Evolutionary conservation across 2,888 invertebrate genomes (phyloP), one percentile per base, ranked within the genome.

Genomic region (Macrophya annulata): DNA sequence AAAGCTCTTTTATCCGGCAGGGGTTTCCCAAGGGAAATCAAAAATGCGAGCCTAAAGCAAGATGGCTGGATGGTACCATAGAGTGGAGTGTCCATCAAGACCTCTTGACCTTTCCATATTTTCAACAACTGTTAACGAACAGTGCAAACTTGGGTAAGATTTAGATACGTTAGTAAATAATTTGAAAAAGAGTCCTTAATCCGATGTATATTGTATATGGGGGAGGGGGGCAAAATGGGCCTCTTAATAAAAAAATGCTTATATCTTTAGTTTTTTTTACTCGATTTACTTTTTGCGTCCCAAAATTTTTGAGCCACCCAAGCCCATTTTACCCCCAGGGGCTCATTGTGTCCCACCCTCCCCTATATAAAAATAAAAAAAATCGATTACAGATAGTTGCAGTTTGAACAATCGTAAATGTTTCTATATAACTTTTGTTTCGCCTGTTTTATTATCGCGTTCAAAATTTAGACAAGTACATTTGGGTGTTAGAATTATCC

Each of bases 1-100:
- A 37, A 55, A 45, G 55, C 59, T 31, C 79, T 79, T 25, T 79
- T 51, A 37, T 45, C 43, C 55, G 51, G 55, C 59, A 21, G 37
- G 37, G 59, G 17, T 59, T 79, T 37, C 79, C 31, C 79, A 17
- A 79, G 79, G 79, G 79, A 79, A 79, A 79, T 79, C 79, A 79
- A 79, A 79, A 59, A 79, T 79, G 37, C 79, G 55, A 79, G 55
- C 79, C 79, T 40, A 55, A 31, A 45, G 55, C 55, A 79, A 79
- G 59, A 79, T 79, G 79, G 79, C 59, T 76, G 76, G 43, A 76
- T 21, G 45, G 21, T 76, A 76, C 40, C 40, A 17, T 40, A 10
- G 25, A 62, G 25, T 62, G 25, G 37, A 71, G 71, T 71, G 40
- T 71, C 71, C 71, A n/a, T 71, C 71, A 40, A 71, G 71, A n/a